Base-by-base conservation (phyloP, 2,888 invertebrate species). In the Zonitis immaculata region DNA sequence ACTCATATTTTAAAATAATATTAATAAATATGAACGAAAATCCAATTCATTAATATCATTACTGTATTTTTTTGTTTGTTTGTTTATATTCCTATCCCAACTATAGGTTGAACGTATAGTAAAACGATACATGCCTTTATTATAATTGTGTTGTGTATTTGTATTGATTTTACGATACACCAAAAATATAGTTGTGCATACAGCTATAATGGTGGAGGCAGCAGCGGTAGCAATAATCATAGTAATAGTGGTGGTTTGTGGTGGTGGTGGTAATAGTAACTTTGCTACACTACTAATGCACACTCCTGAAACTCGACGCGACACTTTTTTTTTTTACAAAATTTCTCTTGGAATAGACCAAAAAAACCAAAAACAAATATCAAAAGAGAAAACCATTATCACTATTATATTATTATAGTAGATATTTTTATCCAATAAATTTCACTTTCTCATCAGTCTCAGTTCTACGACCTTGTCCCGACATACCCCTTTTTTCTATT, bases 131-230 rank as follows among this genome's bases (percentile, higher is more conserved):
- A n/a, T n/a, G n/a, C n/a, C n/a, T n/a, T n/a, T n/a, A n/a, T n/a
- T 22, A 48, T 52, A 50, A 44, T 43, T 44, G 42, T 14, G 47
- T 20, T 48, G 49, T 14, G 39, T 81, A 76, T 73, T 71, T 61
- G 62, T 78, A 81, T 81, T 79, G 82, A 82, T 79, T 59, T 52
- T 52, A 47, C 52, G 3, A 4, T 22, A 22, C 54, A 52, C 57
- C 56, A 56, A 57, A 57, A 57, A 51, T 53, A 48, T 44, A 32
- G 49, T 44, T 48, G 35, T n/a, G 12, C 14, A 16, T 16, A 16
- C 30, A n/a, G 14, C 46, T 27, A 3, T 30, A n/a, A 7, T 30
- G 16, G 18, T 45, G 49, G 44, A 28, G 42, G 45, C 52, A 44
- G 50, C 56, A 52, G 45, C 47, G 58, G 56, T 51, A 49, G 54